Base-by-base conservation (phyloP, 2,888 invertebrate species). In the Nebria salina region DNA sequence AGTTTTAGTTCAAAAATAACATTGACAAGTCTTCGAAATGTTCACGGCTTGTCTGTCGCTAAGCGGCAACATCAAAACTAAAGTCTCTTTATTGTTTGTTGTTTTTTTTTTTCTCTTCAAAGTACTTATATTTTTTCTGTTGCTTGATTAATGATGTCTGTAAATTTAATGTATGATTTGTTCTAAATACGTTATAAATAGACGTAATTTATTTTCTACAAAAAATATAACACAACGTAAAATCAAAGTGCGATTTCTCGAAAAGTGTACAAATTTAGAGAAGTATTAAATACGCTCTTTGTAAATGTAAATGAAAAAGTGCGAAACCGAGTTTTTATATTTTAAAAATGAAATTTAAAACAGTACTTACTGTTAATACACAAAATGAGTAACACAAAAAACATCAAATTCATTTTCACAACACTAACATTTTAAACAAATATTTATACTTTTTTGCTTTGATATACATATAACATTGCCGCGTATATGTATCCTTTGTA, bases 61-160 rank as follows among this genome's bases (percentile, higher is more conserved):
- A 25, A 79, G 74, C 79, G 79, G 79, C 79, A 79, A 79, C 79
- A 68, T 79, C 79, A 79, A 79, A 79, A 65, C 65, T 65, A 41
- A 79, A 42, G 73, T 43, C 65, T 41, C 68, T 79, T 79, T 79
- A 66, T 77, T 65, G 15, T 54, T 72, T 77, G 26, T 72, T 72
- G 72, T 72, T 77, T 77, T 77, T 77, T 77, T 77, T 41, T 76
- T 77, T 41, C 8, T 41, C 65, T 77, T 41, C 8, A 54, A 54
- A 54, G 54, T 54, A 54, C 54, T 54, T 54, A 54, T 6, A 7
- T 54, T 54, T 6, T 54, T 13, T 77, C 64, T 77, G 65, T 42
- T 15, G 13, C 65, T 72, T 77, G 42, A 77, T 77, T 72, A 70
- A 72, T 65, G 77, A 25, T 41, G 65, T 77, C 72, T 72, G 68